Conservation (phyloP, 2,888 invertebrate genomes). For the Hipparchia semele region DNA sequence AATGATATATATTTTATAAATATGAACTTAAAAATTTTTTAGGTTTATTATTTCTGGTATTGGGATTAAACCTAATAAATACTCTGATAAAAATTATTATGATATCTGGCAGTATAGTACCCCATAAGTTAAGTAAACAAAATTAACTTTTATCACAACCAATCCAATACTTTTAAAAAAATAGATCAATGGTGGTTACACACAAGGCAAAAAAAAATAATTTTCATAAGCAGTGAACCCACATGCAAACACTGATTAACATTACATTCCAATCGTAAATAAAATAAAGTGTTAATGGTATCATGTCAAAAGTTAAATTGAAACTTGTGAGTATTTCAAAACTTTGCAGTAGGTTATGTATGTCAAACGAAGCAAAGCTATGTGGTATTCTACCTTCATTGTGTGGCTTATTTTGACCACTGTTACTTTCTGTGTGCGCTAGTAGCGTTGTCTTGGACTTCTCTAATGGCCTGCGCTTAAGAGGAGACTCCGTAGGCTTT, state of each 20-base stretch:
- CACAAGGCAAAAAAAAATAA: constrained; percentile 50
- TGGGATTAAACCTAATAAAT: too few species aligned
- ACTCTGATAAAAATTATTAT: neutral
- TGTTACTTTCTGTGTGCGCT: constrained; percentile 76
- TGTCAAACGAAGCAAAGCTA: constrained; percentile 79
- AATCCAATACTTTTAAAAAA: constrained; percentile 12
- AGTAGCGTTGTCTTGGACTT: constrained; percentile 80
- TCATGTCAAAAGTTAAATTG: constrained; percentile 43
- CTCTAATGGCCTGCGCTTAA: constrained; percentile 75
- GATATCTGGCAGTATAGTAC: too few species aligned
- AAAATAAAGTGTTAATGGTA: constrained; percentile 39
- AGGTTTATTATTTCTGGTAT: too few species aligned
- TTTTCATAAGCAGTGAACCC: constrained; percentile 59
- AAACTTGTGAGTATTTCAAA: constrained; percentile 49
- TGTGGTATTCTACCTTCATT: constrained; percentile 74
- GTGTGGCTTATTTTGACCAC: constrained; percentile 75
- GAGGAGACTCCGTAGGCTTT: constrained; percentile 74
- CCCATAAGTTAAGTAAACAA: neutral
- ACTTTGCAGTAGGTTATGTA: constrained; percentile 75
- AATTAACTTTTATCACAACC: neutral
- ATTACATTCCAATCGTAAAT: constrained; percentile 46
- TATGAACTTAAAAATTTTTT: too few species aligned
- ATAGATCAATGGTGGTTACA: constrained; percentile 40
- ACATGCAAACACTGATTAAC: constrained; percentile 70
- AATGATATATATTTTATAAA: too few species aligned